These are phyloP conservation scores for Alsophila aescularia DNA, from an alignment of 2,888 invertebrate genomes.

Conservation along the genomic window DNA sequence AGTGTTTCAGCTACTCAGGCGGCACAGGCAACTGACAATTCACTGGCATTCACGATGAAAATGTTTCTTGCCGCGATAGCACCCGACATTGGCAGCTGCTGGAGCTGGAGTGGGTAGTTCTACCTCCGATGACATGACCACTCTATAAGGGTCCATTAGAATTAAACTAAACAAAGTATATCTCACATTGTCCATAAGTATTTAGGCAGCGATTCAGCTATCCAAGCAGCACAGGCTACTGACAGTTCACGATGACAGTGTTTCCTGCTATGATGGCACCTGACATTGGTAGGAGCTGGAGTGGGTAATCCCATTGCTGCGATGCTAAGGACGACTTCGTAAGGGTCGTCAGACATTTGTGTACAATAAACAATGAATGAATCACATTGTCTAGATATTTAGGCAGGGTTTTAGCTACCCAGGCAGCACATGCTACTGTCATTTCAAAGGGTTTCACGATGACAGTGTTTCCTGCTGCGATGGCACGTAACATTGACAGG, in stretches of 20 bases:
- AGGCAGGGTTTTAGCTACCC: conserved; percentile 90
- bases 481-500: conserved; percentile 92
- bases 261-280: conserved; percentile 98
- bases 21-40: conserved; percentile 90
- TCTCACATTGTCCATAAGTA: conserved; percentile 93
- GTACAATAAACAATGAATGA: conserved; percentile 28
- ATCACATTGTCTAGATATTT: conserved; percentile 93
- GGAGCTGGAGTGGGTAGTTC: conserved; percentile 97
- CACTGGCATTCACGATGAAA: conserved; percentile 97
- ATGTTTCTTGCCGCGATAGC: conserved; percentile 98
- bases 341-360: too few species aligned
- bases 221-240: conserved; percentile 87
- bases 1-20: conserved; percentile 89
- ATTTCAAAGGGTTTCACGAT: conserved; percentile 96
- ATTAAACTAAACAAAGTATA: background rate
- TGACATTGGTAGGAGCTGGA: conserved; percentile 92
- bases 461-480: conserved; percentile 97
- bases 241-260: conserved; percentile 94
- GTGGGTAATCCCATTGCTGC: conserved; percentile 99
- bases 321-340: conserved; percentile 94
- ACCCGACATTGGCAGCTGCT: conserved; percentile 90
- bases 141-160: conserved; percentile 92
- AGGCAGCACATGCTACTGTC: conserved; percentile 88
- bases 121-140: conserved; percentile 96
- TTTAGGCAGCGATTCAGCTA: conserved; percentile 91